A percentile compares a stretch with the other conserved stretches of the same genome.
These are phyloP conservation scores for Oreochromis mossambicus DNA, from an alignment of 2,797 vertebrate species.

Conservation along the genomic window DNA sequence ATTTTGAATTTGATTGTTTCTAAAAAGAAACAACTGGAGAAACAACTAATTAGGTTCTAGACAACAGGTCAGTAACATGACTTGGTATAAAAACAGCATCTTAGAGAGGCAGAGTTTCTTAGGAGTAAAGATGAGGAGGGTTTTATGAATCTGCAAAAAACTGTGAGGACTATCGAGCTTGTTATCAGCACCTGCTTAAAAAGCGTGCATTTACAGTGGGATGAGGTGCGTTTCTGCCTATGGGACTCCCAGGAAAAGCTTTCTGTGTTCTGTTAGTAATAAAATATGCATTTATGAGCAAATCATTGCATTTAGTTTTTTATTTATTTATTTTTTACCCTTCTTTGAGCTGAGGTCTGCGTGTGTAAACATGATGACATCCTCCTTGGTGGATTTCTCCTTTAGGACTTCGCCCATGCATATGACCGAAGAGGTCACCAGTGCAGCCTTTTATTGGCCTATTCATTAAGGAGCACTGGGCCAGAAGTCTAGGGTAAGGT, in stretches of 20 bases:
- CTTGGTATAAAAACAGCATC: not conserved
- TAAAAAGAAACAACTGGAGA: not conserved
- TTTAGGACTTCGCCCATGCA: not conserved
- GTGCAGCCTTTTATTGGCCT: slow-evolving; percentile 52
- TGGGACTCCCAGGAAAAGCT: not conserved
- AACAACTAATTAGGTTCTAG: not conserved
- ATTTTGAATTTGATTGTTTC: not conserved
- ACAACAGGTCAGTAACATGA: not conserved
- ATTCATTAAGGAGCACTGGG: slow-evolving; percentile 53
- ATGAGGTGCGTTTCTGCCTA: not conserved
- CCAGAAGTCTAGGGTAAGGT: slow-evolving; percentile 53
- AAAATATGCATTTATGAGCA: not conserved
- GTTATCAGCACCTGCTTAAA: not conserved
- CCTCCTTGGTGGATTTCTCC: not conserved
- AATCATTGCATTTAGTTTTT: not conserved
- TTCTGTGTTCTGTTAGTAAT: not conserved
- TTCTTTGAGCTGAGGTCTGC: not conserved
- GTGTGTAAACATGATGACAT: slow-evolving; percentile 8
- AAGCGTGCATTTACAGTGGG: not conserved
- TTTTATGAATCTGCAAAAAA: not conserved
- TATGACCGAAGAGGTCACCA: slow-evolving; percentile 19
- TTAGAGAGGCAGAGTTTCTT: not conserved
- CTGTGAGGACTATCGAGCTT: not conserved
- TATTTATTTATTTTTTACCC: fast-evolving
- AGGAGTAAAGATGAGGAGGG: not conserved